Evolutionary conservation across 2,797 vertebrate species (phyloP), one percentile per base, ranked within the genome.

Genomic region (Acanthurus lineatus): DNA sequence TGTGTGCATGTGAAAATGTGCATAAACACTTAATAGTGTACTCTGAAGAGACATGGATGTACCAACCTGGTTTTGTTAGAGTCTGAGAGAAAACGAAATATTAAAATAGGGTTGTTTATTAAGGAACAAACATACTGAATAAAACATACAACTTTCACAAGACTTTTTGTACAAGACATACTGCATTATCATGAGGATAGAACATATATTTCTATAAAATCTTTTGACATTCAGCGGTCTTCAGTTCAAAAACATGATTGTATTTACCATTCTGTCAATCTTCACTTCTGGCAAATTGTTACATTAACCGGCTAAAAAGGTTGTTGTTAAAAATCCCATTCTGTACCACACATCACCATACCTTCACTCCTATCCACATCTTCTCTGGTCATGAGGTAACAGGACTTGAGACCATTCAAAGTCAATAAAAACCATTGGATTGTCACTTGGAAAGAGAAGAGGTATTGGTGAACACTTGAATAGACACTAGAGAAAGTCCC

Each of bases 191-290:
- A 91, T 91, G 86, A 91, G 82, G 85, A 91, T 89, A 86, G 87
- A 93, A 88, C 86, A 69, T 85, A 91, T 74, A 89, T 91, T 87
- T 93, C 85, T 93, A 91, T 88, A 93, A 93, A 94, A 93, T 90
- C 88, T 89, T 90, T 93, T 91, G 91, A 94, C 94, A 95, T 95
- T 95, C 94, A 92, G 79, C 82, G 86, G 94, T 95, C 94, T 94
- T 93, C 81, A 86, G 82, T 88, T 91, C 84, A 89, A 87, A 92
- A 92, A 84, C 86, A 83, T 82, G 77, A 87, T 90, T 89, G 83
- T 87, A 82, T 85, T 86, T 84, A 85, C 71, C 84, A 86, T 86
- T 77, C 73, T 64, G 58, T 88, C 60, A 56, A 73, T 82, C 77
- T 81, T 68, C 64, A 81, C 83, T 74, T 82, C 81, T 70, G 59